phyloP scores from a whole-genome alignment of 1,140 invertebrate genomes.

The Drosophila paulistorum region DNA sequence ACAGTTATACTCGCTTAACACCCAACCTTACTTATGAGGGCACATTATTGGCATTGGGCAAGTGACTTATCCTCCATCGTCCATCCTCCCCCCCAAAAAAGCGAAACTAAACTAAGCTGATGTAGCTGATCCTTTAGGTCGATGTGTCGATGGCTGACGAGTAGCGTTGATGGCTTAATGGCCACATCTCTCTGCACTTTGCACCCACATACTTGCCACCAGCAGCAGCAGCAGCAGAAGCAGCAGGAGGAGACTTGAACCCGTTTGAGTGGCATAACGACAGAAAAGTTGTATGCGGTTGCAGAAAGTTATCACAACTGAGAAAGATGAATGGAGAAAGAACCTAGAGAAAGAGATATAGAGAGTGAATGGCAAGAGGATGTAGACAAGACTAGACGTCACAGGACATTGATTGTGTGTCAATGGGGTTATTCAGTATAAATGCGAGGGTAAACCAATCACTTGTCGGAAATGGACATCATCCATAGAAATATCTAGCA shows the following conservation, averaged over 20 bases:
- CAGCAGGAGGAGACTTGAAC: constrained; percentile 14
- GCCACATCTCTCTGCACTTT: constrained; percentile 55
- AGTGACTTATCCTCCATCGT: constrained; percentile 46
- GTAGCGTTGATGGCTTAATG: constrained; percentile 52
- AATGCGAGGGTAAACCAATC: constrained; percentile 7
- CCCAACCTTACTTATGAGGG: constrained; percentile 42
- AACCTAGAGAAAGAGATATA: too few relatives aligned
- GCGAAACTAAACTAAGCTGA: constrained; percentile 43
- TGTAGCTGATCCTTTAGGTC: constrained; percentile 62
- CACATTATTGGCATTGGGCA: constrained; percentile 51
- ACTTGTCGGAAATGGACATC: not conserved
- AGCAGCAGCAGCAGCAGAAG: constrained; percentile 1
- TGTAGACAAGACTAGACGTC: not conserved
- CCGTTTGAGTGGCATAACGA: constrained; percentile 50
- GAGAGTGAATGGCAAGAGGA: not conserved
- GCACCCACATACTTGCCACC: constrained; percentile 24
- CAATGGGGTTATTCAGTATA: constrained; percentile 6
- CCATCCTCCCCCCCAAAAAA: not conserved
- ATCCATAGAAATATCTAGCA: not conserved
- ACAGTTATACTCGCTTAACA: not conserved
- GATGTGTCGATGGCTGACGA: constrained; percentile 47
- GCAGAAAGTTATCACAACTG: constrained; percentile 44
- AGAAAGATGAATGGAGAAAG: not conserved
- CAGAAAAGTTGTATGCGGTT: constrained; percentile 50
- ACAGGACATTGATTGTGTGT: not conserved